phyloP scores from a whole-genome alignment of 2,113 vertebrate species.

The Pseudopipra pipra region DNA sequence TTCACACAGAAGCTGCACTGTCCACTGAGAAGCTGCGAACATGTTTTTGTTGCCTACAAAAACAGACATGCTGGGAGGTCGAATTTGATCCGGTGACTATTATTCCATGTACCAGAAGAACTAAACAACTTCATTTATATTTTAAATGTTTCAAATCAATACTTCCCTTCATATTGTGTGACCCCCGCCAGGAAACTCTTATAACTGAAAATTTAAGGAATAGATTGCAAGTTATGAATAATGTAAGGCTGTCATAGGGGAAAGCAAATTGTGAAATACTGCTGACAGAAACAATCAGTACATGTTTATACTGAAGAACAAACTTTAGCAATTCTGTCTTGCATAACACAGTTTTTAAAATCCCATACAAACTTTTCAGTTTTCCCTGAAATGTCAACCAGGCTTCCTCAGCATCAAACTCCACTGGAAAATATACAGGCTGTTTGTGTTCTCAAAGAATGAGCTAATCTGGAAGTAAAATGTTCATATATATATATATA shows the following conservation, averaged over 20 bases:
- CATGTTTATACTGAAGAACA: constrained; percentile 42
- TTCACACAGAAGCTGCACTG: not conserved
- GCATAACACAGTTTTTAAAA: constrained; percentile 28
- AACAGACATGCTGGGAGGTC: not conserved
- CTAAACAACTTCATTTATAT: constrained; percentile 75
- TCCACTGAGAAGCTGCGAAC: not conserved
- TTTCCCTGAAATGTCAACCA: constrained; percentile 32
- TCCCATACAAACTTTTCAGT: not conserved
- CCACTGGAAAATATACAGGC: not conserved
- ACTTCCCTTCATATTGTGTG: constrained; percentile 59
- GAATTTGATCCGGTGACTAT: constrained; percentile 11
- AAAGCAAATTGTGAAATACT: constrained; percentile 63
- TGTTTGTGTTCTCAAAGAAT: not conserved
- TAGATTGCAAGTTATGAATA: constrained; percentile 62
- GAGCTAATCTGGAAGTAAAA: constrained; percentile 31
- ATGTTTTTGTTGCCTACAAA: not conserved
- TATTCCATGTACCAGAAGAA: constrained; percentile 45
- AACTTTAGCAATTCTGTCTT: not conserved
- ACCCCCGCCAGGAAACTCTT: constrained; percentile 45
- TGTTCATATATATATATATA: not conserved
- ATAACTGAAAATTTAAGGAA: constrained; percentile 64
- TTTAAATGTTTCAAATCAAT: constrained; percentile 82
- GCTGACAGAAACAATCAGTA: constrained; percentile 48
- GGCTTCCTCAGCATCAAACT: not conserved
- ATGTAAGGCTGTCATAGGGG: constrained; percentile 56